Evolutionary conservation across 1,140 invertebrate genomes (phyloP).

Genomic region (Euura saliciscinereae): DNA sequence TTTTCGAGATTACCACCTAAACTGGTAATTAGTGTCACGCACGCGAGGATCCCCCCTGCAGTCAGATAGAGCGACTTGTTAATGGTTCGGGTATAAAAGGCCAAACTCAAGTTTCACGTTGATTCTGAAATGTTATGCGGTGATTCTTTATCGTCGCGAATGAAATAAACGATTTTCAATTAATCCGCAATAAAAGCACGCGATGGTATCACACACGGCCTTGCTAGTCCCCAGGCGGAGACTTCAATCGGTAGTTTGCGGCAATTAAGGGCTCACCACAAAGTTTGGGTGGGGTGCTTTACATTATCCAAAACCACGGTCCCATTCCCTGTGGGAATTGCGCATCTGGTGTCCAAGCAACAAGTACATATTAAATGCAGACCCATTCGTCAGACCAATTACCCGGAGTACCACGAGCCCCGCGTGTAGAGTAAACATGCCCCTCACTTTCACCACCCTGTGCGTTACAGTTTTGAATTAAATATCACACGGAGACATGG

Average conservation of each 20-base stretch:
- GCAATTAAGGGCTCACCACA: conserved; percentile 1
- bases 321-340: not conserved
- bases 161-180: too few relatives aligned
- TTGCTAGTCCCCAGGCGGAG: not conserved
- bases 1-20: too few relatives aligned
- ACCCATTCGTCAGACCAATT: conserved; percentile 4
- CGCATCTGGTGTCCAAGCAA: conserved; percentile 1
- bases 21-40: too few relatives aligned
- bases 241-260: conserved; percentile 1
- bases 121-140: too few relatives aligned
- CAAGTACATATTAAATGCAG: conserved; percentile 6
- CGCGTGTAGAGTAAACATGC: not conserved
- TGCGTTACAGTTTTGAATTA: conserved; percentile 1
- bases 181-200: too few relatives aligned
- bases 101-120: too few relatives aligned
- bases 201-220: too few relatives aligned
- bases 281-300: not conserved
- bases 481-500: not conserved
- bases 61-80: too few relatives aligned
- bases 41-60: too few relatives aligned
- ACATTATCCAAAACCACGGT: not conserved
- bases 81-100: too few relatives aligned
- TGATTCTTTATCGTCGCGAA: too few relatives aligned
- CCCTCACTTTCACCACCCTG: not conserved
- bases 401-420: not conserved